phyloP scores from a whole-genome alignment of 2,888 invertebrate species.

The Caenorhabditis sp. region DNA sequence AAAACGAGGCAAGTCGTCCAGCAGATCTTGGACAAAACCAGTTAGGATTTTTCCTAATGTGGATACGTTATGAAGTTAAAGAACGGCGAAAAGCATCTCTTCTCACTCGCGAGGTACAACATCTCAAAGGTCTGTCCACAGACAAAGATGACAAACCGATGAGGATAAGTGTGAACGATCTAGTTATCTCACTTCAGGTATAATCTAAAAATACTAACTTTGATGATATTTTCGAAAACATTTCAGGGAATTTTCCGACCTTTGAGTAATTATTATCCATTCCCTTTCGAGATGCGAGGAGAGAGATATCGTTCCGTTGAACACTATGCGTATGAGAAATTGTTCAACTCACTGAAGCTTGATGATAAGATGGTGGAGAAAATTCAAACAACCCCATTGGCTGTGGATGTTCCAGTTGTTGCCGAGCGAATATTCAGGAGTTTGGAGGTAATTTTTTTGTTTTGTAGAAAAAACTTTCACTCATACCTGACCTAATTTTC shows the following conservation, averaged over 20 bases:
- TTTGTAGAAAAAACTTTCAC: background rate
- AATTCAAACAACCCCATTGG: constrained; percentile 63
- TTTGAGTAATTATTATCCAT: constrained; percentile 65
- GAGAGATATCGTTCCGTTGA: constrained; percentile 67
- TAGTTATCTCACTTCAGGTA: constrained; percentile 59
- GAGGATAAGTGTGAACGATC: constrained; percentile 57
- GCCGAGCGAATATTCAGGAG: constrained; percentile 53
- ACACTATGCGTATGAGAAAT: constrained; percentile 68
- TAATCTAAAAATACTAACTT: background rate
- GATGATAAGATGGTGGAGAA: constrained; percentile 64
- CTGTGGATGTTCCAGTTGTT: constrained; percentile 58
- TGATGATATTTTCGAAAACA: background rate
- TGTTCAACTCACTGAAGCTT: constrained; percentile 55
- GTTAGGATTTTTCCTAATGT: constrained; percentile 67
- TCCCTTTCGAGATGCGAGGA: constrained; percentile 52
- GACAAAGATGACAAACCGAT: constrained; percentile 62
- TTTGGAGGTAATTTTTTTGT: constrained; percentile 45
- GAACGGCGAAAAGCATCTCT: constrained; percentile 32
- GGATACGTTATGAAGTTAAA: constrained; percentile 60
- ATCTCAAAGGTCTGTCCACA: constrained; percentile 59
- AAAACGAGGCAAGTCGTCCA: constrained; percentile 54
- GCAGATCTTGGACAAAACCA: constrained; percentile 62
- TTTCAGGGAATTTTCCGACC: constrained; percentile 67
- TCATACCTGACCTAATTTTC: background rate
- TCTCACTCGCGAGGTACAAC: constrained; percentile 35